Percentiles rank a stretch among this genome's conserved stretches.
Evolutionary conservation across 2,888 invertebrate genomes (phyloP).

Genomic region (Stenurella melanura): DNA sequence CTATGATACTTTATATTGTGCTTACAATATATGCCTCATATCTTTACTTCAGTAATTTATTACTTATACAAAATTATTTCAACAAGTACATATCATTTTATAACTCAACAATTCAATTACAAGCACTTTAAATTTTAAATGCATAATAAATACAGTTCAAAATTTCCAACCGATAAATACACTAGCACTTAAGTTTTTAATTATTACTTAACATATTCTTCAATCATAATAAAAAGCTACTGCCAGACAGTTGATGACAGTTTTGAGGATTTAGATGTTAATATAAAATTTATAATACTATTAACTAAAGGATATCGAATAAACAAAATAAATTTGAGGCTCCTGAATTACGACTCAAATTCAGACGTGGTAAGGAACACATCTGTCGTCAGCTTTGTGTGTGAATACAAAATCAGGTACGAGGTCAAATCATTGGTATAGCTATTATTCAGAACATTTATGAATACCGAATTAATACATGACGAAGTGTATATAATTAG

Average conservation of each 20-base stretch:
- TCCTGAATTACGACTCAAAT: neutral
- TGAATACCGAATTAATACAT: neutral
- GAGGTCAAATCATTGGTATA: neutral
- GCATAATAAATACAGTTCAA: neutral
- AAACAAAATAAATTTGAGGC: neutral
- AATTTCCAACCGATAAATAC: neutral
- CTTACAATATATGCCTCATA: neutral
- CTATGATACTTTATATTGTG: neutral
- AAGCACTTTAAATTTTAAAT: neutral
- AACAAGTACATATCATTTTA: neutral
- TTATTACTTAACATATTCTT: neutral
- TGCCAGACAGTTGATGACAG: neutral
- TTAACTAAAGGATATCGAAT: neutral
- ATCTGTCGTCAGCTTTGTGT: neutral
- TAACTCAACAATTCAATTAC: neutral
- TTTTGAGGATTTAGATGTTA: neutral
- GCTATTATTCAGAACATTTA: neutral
- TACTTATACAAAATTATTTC: neutral
- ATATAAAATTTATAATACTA: neutral
- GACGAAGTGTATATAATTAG: too few relatives aligned
- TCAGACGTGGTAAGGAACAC: neutral
- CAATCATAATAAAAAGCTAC: neutral
- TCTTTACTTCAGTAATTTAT: neutral
- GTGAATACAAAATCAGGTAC: neutral
- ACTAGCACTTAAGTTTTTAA: neutral